Evolutionary conservation across 2,113 vertebrate species (phyloP).

Genomic region (Pelodiscus sinensis): DNA sequence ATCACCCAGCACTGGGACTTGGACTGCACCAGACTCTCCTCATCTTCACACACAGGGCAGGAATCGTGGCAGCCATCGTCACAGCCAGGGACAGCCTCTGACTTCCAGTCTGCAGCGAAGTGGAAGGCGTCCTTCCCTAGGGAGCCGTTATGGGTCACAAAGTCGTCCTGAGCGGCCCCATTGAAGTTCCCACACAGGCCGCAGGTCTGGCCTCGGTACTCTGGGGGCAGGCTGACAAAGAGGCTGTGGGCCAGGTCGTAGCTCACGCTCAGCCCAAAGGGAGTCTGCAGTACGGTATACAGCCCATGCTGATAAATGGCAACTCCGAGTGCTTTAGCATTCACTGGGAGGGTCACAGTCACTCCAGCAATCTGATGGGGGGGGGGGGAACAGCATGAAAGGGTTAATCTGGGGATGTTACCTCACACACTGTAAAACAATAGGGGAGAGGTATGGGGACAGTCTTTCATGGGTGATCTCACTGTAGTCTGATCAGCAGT

Average conservation of each 20-base stretch:
- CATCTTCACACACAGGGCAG: constrained; percentile 33
- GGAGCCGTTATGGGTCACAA: not conserved
- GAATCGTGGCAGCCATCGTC: constrained; percentile 16
- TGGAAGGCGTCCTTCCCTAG: not conserved
- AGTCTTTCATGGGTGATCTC: not conserved
- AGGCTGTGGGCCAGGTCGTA: constrained; percentile 58
- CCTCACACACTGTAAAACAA: not conserved
- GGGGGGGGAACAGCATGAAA: not conserved
- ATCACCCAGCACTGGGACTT: constrained; percentile 60
- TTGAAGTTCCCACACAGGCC: constrained; percentile 15
- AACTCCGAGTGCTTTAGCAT: constrained; percentile 28
- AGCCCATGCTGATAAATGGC: constrained; percentile 46
- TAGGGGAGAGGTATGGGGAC: not conserved
- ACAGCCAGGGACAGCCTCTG: not conserved
- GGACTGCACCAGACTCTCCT: not conserved
- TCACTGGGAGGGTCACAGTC: constrained; percentile 45
- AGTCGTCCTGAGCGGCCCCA: constrained; percentile 57
- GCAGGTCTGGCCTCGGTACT: constrained; percentile 52
- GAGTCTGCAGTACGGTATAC: constrained; percentile 12
- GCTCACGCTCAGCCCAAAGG: constrained; percentile 66
- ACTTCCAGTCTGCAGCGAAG: constrained; percentile 63
- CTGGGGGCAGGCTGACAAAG: constrained; percentile 47
- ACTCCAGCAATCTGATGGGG: constrained; percentile 60
- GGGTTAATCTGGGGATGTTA: not conserved
- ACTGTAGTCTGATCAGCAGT: not conserved